Evolutionary conservation across 2,888 invertebrate species (phyloP).

Genomic region (Seira sanloemensis): DNA sequence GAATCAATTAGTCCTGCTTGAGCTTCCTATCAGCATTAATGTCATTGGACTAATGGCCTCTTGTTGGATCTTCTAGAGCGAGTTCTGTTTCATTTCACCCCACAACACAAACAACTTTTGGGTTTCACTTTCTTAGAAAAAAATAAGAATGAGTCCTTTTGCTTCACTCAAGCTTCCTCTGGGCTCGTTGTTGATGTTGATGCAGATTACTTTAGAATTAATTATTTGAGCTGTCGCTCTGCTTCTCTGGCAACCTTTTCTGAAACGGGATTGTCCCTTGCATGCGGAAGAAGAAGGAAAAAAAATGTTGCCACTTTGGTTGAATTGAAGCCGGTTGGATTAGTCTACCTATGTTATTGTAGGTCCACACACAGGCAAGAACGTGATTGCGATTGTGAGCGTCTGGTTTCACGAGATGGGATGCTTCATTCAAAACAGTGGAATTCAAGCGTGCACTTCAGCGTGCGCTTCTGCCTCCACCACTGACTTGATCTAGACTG

Average conservation of each 20-base stretch:
- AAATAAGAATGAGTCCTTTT: background rate
- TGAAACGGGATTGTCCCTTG: no score
- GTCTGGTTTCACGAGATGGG: background rate
- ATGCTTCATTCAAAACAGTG: background rate
- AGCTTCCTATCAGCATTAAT: no score
- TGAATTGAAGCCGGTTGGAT: background rate
- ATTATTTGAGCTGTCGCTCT: background rate
- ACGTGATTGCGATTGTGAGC: background rate
- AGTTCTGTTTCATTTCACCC: background rate
- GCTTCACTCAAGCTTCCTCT: background rate
- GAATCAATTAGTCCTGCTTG: background rate
- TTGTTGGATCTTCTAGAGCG: no score
- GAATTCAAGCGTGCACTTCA: background rate
- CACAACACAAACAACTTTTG: background rate
- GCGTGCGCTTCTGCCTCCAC: no score
- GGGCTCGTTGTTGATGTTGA: no score
- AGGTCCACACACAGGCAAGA: no score
- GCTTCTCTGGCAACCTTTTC: background rate
- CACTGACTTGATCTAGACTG: constrained; percentile 60
- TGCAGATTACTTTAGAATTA: background rate
- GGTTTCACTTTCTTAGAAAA: background rate
- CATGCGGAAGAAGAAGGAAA: background rate
- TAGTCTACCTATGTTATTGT: background rate
- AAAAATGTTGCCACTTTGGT: no score
- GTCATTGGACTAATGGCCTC: background rate